Conservation (phyloP, 1,140 invertebrate genomes). For the Drosophila pseudoananassae region DNA sequence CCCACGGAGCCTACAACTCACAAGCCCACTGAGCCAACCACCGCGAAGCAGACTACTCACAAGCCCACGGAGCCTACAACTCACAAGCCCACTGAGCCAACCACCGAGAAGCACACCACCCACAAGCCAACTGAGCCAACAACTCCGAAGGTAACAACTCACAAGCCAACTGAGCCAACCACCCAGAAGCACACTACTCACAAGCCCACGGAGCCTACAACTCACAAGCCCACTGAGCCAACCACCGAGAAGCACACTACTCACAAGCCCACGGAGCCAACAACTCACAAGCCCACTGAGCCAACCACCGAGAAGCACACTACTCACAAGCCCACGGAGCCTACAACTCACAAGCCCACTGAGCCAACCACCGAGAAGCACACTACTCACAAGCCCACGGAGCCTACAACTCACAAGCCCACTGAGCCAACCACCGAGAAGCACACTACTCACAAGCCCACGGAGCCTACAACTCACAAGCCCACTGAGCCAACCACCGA, state of each 20-base stretch:
- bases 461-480: background rate
- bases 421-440: background rate
- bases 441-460: background rate
- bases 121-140: background rate
- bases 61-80: slow-evolving; percentile 2
- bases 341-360: background rate
- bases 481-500: background rate
- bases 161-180: background rate
- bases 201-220: background rate
- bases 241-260: background rate
- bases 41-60: background rate
- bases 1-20: background rate
- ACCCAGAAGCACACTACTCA: background rate
- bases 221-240: background rate
- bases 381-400: slow-evolving; percentile 2
- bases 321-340: slow-evolving; percentile 4
- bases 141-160: too few species aligned
- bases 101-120: background rate
- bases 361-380: background rate
- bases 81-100: background rate
- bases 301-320: background rate
- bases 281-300: slow-evolving; percentile 2
- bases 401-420: background rate
- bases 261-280: background rate
- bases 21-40: background rate